Evolutionary conservation across 2,797 vertebrate genomes (phyloP).

Genomic region (Tolypeutes matacus): DNA sequence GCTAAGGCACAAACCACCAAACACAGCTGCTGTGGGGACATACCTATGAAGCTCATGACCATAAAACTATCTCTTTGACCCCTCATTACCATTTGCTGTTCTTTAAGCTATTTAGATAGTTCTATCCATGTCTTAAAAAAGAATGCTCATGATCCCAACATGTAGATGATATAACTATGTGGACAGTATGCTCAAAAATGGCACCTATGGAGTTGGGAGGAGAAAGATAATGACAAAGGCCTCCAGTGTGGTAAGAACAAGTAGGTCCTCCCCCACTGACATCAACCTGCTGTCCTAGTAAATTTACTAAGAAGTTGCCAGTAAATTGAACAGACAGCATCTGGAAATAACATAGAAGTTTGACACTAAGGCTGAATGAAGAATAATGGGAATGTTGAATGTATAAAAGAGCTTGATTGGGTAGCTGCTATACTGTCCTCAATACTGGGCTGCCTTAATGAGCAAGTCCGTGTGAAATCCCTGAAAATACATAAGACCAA

Average conservation of each 20-base stretch:
- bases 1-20: no score
- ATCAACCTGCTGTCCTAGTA: constrained; percentile 90
- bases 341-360: constrained; percentile 91
- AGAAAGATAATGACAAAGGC: constrained; percentile 88
- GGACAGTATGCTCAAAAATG: constrained; percentile 88
- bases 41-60: constrained; percentile 80
- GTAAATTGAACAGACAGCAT: constrained; percentile 91
- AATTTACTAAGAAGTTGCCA: constrained; percentile 91
- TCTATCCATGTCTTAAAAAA: constrained; percentile 89
- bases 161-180: constrained; percentile 88
- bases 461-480: constrained; percentile 91
- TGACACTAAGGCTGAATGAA: constrained; percentile 91
- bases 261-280: constrained; percentile 87
- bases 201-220: constrained; percentile 88
- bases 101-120: constrained; percentile 88
- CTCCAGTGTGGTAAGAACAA: constrained; percentile 87
- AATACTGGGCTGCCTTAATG: constrained; percentile 90
- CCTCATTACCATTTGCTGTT: constrained; percentile 89
- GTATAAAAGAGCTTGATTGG: constrained; percentile 92
- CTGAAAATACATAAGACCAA: constrained; percentile 91
- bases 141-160: constrained; percentile 88
- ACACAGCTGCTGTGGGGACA: no score
- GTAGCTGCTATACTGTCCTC: constrained; percentile 91
- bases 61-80: constrained; percentile 88
- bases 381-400: constrained; percentile 91